Evolutionary conservation across 2,888 invertebrate genomes (phyloP), one percentile per base, ranked within the genome.

Genomic region (Synanthedon tipuliformis): DNA sequence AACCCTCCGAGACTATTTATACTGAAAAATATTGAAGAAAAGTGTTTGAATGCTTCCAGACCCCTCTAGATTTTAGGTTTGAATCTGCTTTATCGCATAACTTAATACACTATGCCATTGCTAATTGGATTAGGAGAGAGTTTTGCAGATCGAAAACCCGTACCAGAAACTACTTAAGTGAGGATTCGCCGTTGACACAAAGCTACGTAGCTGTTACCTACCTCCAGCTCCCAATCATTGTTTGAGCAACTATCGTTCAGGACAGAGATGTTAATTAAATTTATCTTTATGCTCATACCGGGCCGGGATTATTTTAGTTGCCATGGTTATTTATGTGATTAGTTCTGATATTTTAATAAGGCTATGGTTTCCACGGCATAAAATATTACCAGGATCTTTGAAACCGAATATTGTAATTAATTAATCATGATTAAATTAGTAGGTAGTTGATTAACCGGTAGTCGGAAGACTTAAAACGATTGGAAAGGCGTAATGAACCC

Each of bases 61-160:
- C 34, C 3, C 34, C 10, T 34, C 10, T 34, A 1, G 8, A 34
- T 34, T 10, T 34, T 34, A 10, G 45, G 45, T 45, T 15, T 15
- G 7, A 45, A 45, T 45, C 45, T 13, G 45, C 45, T 45, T 7
- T n/a, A n/a, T 45, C 45, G n/a, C 13, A 45, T 45, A 45, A 45
- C 60, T 63, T 61, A 62, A 52, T 54, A 66, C 70, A 66, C 64
- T 68, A 61, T 65, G 59, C 63, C 58, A 54, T 58, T 59, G 59
- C 64, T 75, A 74, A 75, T 75, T 75, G 73, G 73, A 71, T 75
- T 74, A 75, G 67, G 58, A 68, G 62, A 69, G 71, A 71, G 67
- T 73, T 71, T 71, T 69, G 72, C 66, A 66, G 68, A 72, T 72
- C 69, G 50, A 65, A 58, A 64, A 64, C 57, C 64, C 59, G 13